A percentile compares a stretch with the other conserved stretches of the same genome.
phyloP scores from a whole-genome alignment of 2,113 vertebrate species.

The Microcebus murinus region DNA sequence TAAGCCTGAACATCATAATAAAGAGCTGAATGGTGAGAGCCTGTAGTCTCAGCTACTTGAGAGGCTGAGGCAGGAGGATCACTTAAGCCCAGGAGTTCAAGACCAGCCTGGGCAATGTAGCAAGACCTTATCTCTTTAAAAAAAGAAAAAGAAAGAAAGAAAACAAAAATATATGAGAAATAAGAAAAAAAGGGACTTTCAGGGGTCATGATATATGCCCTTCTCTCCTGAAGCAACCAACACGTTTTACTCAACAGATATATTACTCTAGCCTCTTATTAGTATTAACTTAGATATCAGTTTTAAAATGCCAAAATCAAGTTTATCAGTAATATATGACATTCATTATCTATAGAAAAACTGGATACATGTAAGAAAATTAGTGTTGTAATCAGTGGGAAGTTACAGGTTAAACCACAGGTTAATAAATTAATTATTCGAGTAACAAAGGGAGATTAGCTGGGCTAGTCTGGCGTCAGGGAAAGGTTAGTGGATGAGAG shows the following conservation, averaged over 20 bases:
- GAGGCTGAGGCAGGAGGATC: no score
- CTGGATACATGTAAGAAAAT: background rate
- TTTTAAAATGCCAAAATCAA: slow-evolving; percentile 40
- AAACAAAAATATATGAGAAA: background rate
- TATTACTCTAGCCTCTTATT: background rate
- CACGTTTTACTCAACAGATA: background rate
- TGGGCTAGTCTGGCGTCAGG: background rate
- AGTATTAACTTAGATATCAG: slow-evolving; percentile 1
- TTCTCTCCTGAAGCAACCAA: slow-evolving; percentile 7
- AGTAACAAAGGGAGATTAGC: slow-evolving; percentile 4
- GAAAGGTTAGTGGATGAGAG: background rate
- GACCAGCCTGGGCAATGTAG: no score
- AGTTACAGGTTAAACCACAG: slow-evolving; percentile 45
- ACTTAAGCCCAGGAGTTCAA: no score
- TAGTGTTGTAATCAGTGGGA: background rate
- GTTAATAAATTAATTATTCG: background rate
- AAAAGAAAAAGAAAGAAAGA: background rate
- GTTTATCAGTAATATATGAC: background rate
- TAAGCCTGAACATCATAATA: background rate
- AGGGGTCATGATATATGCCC: background rate
- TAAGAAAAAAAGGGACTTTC: background rate
- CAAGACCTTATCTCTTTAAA: no score
- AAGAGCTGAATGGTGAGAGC: background rate
- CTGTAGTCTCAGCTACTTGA: no score
- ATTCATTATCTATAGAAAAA: background rate